A percentile compares a stretch with the other conserved stretches of the same genome.
phyloP scores from a whole-genome alignment of 2,113 vertebrate genomes.

The Charina bottae region DNA sequence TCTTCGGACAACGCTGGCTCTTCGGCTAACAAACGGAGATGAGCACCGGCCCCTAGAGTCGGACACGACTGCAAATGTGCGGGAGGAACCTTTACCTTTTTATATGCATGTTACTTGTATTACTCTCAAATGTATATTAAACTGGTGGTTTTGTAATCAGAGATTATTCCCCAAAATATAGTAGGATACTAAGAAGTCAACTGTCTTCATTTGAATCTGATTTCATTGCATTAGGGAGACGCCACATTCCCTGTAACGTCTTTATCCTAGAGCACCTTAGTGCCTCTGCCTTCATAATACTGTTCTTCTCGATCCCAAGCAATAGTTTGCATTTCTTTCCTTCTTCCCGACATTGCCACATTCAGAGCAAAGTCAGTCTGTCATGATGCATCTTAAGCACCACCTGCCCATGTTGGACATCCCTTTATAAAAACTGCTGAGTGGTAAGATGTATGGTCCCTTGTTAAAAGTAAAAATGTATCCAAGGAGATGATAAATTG shows the following conservation, averaged over 20 bases:
- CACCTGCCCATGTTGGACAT: conserved; percentile 51
- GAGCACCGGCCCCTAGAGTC: too few species aligned
- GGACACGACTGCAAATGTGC: too few species aligned
- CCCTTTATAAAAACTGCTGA: conserved; percentile 41
- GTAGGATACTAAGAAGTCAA: not conserved
- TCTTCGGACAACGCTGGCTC: too few species aligned
- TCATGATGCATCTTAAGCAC: conserved; percentile 50
- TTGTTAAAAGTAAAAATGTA: conserved; percentile 55
- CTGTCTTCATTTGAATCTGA: not conserved
- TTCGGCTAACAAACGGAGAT: too few species aligned
- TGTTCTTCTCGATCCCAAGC: not conserved
- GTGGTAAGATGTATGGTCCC: conserved; percentile 51
- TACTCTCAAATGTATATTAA: not conserved
- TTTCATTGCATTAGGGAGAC: not conserved
- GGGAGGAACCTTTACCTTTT: too few species aligned
- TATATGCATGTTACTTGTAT: not conserved
- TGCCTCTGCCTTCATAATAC: not conserved
- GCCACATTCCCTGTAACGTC: not conserved
- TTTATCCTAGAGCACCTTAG: not conserved
- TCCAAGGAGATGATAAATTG: conserved; percentile 54
- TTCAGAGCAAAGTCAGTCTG: conserved; percentile 48
- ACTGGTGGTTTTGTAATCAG: not conserved
- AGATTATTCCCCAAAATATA: not conserved
- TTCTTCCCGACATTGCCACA: conserved; percentile 54
- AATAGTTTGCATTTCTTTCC: not conserved